Conservation (phyloP, 2,797 vertebrate species). For the Myotis myotis region DNA sequence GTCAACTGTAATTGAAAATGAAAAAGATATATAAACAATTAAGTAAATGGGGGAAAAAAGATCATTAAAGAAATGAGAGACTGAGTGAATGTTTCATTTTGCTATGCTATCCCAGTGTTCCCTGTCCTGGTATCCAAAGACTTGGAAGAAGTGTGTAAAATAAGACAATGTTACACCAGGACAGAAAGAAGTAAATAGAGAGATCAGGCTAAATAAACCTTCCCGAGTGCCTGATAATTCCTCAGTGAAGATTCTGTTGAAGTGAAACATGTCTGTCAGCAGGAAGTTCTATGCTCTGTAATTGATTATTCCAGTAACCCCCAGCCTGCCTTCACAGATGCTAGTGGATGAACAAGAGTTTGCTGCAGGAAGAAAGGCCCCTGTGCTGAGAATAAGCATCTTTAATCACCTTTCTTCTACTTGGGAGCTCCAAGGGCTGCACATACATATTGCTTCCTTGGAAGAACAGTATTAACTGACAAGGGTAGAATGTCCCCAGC, state of each 20-base stretch:
- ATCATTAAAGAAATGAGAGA: neutral
- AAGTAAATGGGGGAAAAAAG: neutral
- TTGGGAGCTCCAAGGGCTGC: neutral
- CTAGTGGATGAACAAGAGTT: neutral
- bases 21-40: neutral
- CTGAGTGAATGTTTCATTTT: neutral
- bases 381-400: constrained; percentile 39
- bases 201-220: neutral
- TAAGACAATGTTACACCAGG: neutral
- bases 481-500: neutral
- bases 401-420: constrained; percentile 23
- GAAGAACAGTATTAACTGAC: constrained; percentile 37
- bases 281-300: neutral
- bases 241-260: neutral
- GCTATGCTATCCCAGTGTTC: neutral
- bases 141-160: neutral
- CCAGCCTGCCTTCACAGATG: neutral
- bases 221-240: neutral
- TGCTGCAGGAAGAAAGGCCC: neutral
- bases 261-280: neutral
- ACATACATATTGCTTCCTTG: neutral
- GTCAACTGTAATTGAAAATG: neutral
- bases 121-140: neutral
- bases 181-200: constrained; percentile 31
- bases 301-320: neutral